These are phyloP conservation scores for Cariama cristata DNA, from an alignment of 2,113 vertebrate genomes.

Conservation along the genomic window DNA sequence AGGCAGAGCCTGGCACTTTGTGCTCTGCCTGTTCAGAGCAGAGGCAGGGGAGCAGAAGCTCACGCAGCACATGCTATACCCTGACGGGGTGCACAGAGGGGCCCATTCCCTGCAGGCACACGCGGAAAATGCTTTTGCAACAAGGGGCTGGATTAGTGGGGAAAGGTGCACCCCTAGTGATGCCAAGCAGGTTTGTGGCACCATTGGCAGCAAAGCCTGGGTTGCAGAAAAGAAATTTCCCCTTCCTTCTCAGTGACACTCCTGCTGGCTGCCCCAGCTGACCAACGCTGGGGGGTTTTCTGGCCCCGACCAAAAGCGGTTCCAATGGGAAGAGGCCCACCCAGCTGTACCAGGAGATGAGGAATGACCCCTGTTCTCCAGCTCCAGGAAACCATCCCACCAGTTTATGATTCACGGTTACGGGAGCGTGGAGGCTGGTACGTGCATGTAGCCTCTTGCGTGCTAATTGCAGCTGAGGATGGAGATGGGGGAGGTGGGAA, in stretches of 20 bases:
- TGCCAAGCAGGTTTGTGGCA: background rate
- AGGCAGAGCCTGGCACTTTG: background rate
- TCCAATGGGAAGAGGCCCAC: background rate
- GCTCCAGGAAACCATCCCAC: background rate
- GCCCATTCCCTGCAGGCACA: rapidly evolving
- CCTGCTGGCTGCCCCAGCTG: background rate
- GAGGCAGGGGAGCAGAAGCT: background rate
- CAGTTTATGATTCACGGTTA: background rate
- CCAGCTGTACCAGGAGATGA: background rate
- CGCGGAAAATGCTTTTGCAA: background rate
- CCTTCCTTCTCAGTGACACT: background rate
- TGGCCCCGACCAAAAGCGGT: background rate
- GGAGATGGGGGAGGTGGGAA: background rate
- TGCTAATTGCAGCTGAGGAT: background rate
- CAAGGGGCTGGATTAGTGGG: background rate
- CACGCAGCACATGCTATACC: rapidly evolving
- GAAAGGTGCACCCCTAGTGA: background rate
- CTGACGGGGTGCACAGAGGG: background rate
- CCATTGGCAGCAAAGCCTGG: background rate
- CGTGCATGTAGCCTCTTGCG: background rate
- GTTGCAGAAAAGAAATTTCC: background rate
- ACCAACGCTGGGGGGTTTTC: background rate
- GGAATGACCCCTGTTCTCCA: background rate
- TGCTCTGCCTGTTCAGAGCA: background rate
- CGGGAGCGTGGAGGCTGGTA: background rate